Base-by-base conservation (phyloP, 2,888 invertebrate species). In the Eutolmus rufibarbis region DNA sequence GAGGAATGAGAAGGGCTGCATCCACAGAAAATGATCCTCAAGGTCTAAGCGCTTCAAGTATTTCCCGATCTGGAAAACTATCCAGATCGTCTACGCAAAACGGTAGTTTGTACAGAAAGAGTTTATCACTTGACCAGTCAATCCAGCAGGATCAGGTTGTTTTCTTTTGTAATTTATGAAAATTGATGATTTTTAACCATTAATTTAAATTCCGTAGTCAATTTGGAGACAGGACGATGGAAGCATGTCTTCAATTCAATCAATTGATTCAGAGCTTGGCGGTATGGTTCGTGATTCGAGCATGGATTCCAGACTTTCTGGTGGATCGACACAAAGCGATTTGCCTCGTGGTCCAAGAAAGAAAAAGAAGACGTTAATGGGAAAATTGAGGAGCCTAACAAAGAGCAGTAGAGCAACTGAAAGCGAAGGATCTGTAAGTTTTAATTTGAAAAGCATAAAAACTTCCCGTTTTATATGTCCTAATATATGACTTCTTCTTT, bases 151-250 rank as follows among this genome's bases (percentile, higher is more conserved):
- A 94, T 89, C 93, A 93, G 90, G 92, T 92, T 88, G 78, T 23
- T 28, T 28, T 12, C 9, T 28, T 23, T 51, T 66, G 12, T 19
- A 28, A 28, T 28, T 34, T 16, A 56, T 7, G 0, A 76, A 9
- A 28, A 76, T 40, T 56, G 28, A 23, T 12, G 28, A 8, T 74
- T 9, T 74, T 37, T 56, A 7, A 66, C 79, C 28, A 81, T 85
- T 66, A 81, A 87, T 90, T 46, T 14, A 14, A 46, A 16, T 4
- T 46, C 16, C 93, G 92, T 94, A 96, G 93, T 94, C 94, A 87
- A 97, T 97, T 90, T 97, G 97, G 97, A 96, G 95, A 89, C 95
- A 95, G 40, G 95, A 96, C 86, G 97, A 97, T 89, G 97, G 97
- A 88, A 97, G 97, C 91, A 94, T 96, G 88, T 96, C 97, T 0